phyloP scores from a whole-genome alignment of 2,113 vertebrate genomes.

The Albula goreensis region DNA sequence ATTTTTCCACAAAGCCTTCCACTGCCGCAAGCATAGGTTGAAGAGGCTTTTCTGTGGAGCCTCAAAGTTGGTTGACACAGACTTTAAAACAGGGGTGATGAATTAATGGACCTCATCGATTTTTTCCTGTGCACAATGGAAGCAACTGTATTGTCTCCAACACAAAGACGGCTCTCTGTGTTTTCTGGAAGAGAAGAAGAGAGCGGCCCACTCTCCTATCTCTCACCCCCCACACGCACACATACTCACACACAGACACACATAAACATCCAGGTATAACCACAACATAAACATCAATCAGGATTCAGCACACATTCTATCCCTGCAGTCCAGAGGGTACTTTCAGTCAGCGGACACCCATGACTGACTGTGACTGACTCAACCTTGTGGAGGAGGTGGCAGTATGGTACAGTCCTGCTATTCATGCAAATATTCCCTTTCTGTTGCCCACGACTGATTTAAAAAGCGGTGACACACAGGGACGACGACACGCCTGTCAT shows the following conservation, averaged over 20 bases:
- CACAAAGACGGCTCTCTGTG: not conserved
- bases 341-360: not conserved
- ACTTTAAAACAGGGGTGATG: not conserved
- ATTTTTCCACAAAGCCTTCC: not conserved
- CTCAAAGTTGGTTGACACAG: not conserved
- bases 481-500: not conserved
- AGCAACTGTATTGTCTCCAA: not conserved
- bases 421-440: not conserved
- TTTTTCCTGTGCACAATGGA: constrained; percentile 7
- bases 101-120: not conserved
- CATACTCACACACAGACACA: not conserved
- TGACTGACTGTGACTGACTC: not conserved
- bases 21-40: not conserved
- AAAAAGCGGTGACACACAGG: not conserved
- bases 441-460: not conserved
- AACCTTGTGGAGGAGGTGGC: not conserved
- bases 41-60: not conserved
- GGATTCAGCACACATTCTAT: not conserved
- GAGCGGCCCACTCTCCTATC: not conserved
- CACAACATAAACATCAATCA: not conserved
- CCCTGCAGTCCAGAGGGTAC: not conserved
- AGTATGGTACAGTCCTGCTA: not conserved
- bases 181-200: not conserved
- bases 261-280: not conserved
- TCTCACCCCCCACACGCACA: not conserved